These are phyloP conservation scores for Daubentonia madagascariensis DNA, from an alignment of 2,113 vertebrate species.

Conservation along the genomic window DNA sequence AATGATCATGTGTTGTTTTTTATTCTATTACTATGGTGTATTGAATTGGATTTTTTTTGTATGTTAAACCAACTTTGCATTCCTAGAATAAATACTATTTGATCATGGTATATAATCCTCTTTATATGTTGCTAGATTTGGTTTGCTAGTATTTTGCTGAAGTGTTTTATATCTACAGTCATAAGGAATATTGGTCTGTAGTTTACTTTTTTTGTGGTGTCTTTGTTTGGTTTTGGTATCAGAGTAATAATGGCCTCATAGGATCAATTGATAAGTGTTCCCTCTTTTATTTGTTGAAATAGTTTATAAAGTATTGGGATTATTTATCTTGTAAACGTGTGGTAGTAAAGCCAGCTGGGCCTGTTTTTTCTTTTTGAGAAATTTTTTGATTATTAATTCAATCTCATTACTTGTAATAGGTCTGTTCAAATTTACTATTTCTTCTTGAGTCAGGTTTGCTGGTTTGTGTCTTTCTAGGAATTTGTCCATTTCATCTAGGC, in stretches of 20 bases:
- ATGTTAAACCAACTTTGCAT: background rate
- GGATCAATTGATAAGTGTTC: background rate
- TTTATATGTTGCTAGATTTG: background rate
- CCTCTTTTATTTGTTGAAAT: background rate
- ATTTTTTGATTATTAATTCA: background rate
- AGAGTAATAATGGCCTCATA: background rate
- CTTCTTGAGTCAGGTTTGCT: background rate
- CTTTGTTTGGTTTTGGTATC: background rate
- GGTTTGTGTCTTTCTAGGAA: background rate
- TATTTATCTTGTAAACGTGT: background rate
- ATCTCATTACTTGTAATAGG: background rate
- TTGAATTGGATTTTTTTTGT: background rate
- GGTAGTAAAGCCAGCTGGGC: background rate
- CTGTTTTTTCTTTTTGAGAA: background rate
- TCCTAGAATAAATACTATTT: background rate
- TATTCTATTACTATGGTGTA: background rate
- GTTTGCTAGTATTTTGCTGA: conserved; percentile 5
- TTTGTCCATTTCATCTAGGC: background rate
- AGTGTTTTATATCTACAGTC: background rate
- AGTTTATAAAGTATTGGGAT: background rate
- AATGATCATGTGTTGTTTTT: background rate
- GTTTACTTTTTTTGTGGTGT: background rate
- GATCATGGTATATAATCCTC: background rate
- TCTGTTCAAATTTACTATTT: background rate
- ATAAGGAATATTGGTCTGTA: background rate